phyloP scores from a whole-genome alignment of 64 coral and sea anemone genomes.

The Astreopora myriophthalma region DNA sequence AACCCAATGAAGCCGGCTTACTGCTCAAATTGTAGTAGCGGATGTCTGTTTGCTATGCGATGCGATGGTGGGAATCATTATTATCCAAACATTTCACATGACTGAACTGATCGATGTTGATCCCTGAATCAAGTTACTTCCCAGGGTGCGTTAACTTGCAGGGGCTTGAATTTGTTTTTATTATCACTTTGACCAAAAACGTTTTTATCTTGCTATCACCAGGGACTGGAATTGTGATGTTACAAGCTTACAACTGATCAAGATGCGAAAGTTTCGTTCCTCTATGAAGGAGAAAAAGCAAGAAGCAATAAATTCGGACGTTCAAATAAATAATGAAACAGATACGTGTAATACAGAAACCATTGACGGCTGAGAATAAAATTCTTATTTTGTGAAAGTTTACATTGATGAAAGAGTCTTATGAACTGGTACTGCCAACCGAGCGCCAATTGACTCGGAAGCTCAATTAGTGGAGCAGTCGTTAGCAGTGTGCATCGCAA shows the following conservation, averaged over 20 bases:
- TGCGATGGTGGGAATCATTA: no score
- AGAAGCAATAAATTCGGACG: neutral
- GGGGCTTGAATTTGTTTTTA: neutral
- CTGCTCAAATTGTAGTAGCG: no score
- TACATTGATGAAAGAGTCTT: neutral
- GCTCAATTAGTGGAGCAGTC: no score
- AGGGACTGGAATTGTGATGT: constrained; percentile 73
- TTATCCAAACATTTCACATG: no score
- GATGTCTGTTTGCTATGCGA: no score
- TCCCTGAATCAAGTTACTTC: no score
- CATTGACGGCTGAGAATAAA: neutral
- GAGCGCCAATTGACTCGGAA: no score
- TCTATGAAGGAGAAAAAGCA: neutral
- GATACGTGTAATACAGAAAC: neutral
- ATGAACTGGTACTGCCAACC: neutral
- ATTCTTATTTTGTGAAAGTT: neutral
- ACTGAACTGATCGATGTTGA: no score
- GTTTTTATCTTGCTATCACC: neutral
- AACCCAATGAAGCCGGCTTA: no score
- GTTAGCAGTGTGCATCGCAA: no score
- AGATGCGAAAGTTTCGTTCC: constrained; percentile 27
- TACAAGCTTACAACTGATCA: constrained; percentile 12
- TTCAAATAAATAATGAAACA: neutral
- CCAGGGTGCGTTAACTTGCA: no score
- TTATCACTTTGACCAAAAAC: no score